phyloP scores from a whole-genome alignment of 2,113 vertebrate species.

The Thunnus thynnus region DNA sequence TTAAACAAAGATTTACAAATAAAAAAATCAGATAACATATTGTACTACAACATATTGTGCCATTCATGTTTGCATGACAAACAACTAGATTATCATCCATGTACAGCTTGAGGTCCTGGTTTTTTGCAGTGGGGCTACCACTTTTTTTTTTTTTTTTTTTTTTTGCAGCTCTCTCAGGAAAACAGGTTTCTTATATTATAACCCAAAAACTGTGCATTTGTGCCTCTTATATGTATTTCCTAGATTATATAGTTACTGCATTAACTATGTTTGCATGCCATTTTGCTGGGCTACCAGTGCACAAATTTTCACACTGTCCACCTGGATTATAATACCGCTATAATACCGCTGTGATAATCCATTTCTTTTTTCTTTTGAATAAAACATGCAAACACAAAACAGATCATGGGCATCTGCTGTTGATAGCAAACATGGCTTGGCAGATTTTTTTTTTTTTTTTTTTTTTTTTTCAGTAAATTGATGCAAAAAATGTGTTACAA shows the following conservation, averaged over 20 bases:
- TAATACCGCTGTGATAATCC: not conserved
- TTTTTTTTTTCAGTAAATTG: constrained; percentile 3
- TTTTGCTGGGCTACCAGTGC: not conserved
- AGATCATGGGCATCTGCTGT: constrained; percentile 15
- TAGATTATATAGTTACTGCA: not conserved
- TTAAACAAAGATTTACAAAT: too few species aligned
- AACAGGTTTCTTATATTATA: too few species aligned
- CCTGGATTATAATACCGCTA: not conserved
- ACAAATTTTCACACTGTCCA: constrained; percentile 2
- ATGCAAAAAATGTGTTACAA: constrained; percentile 19
- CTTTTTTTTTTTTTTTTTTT: too few species aligned
- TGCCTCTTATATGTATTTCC: too few species aligned
- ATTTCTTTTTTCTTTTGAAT: not conserved
- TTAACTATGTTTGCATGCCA: not conserved
- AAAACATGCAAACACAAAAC: constrained; percentile 10
- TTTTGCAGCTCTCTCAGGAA: too few species aligned
- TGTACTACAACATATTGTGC: too few species aligned
- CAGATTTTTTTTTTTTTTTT: constrained; percentile 1
- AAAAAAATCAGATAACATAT: too few species aligned
- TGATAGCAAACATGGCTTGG: constrained; percentile 16
- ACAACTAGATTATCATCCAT: not conserved
- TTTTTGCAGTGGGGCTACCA: too few species aligned
- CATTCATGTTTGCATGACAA: not conserved
- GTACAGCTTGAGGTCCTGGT: too few species aligned
- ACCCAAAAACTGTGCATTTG: too few species aligned